phyloP scores from a whole-genome alignment of 2,113 vertebrate species.

The Myiagra hebetior region DNA sequence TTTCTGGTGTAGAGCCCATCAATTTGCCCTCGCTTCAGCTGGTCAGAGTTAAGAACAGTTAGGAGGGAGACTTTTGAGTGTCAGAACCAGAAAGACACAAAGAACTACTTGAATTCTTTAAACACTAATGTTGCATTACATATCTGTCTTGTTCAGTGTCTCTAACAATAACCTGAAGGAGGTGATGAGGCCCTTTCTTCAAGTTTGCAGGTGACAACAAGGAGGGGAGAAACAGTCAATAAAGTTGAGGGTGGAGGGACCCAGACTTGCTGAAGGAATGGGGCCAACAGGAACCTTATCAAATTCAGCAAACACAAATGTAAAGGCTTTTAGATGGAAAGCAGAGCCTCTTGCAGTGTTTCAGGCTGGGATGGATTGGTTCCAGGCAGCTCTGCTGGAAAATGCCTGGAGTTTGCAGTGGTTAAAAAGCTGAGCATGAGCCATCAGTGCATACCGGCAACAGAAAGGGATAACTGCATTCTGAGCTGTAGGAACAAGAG shows the following conservation, averaged over 20 bases:
- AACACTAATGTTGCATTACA: background rate
- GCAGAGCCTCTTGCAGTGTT: background rate
- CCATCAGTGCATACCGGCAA: background rate
- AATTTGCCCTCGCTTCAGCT: background rate
- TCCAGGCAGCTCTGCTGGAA: background rate
- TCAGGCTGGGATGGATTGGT: background rate
- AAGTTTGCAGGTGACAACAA: background rate
- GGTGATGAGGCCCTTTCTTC: background rate
- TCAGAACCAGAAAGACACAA: background rate
- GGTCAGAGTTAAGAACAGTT: background rate
- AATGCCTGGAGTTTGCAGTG: background rate
- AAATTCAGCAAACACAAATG: background rate
- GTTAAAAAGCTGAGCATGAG: background rate
- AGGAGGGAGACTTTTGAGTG: background rate
- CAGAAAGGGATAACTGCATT: background rate
- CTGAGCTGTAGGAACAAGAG: background rate
- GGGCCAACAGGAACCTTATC: background rate
- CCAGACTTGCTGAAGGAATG: background rate
- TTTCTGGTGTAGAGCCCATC: background rate
- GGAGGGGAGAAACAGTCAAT: background rate
- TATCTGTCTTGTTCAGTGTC: background rate
- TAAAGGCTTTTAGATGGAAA: background rate
- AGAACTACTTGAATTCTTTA: background rate
- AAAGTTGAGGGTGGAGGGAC: background rate
- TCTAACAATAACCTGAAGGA: background rate